Evolutionary conservation across 64 coral and sea anemone genomes (phyloP).

Genomic region (Trachythela sp.): DNA sequence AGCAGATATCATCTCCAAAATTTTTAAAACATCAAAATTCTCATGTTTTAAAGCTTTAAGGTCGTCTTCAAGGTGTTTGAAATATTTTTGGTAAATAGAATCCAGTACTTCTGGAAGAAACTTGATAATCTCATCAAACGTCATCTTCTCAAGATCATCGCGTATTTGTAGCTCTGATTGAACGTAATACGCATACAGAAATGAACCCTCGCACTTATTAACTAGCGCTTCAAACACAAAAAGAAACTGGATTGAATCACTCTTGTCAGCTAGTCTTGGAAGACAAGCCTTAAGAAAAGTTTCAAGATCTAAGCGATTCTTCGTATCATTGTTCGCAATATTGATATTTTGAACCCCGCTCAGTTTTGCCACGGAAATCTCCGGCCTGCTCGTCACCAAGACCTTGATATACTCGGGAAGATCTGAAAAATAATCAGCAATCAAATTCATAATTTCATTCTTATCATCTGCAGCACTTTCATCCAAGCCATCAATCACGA

Average conservation of each 20-base stretch:
- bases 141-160: background rate
- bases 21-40: constrained; percentile 31
- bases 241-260: background rate
- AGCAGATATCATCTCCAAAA: constrained; percentile 52
- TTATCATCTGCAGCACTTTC: constrained; percentile 50
- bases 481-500: constrained; percentile 64
- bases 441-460: constrained; percentile 37
- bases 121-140: background rate
- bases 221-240: constrained; percentile 26
- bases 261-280: background rate
- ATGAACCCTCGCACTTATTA: constrained; percentile 49
- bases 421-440: constrained; percentile 47
- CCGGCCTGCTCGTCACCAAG: constrained; percentile 59
- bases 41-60: constrained; percentile 15
- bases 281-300: constrained; percentile 36
- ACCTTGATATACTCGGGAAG: constrained; percentile 64
- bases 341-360: constrained; percentile 7
- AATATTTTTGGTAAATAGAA: constrained; percentile 55
- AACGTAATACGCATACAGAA: constrained; percentile 62
- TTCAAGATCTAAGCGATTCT: constrained; percentile 55
- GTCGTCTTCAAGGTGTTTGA: constrained; percentile 35
- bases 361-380: constrained; percentile 40
- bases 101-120: constrained; percentile 50
- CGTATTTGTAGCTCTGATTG: constrained; percentile 36
- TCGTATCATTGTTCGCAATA: constrained; percentile 2